Base-by-base conservation (phyloP, 2,113 vertebrate genomes). In the Rhinopithecus roxellana region DNA sequence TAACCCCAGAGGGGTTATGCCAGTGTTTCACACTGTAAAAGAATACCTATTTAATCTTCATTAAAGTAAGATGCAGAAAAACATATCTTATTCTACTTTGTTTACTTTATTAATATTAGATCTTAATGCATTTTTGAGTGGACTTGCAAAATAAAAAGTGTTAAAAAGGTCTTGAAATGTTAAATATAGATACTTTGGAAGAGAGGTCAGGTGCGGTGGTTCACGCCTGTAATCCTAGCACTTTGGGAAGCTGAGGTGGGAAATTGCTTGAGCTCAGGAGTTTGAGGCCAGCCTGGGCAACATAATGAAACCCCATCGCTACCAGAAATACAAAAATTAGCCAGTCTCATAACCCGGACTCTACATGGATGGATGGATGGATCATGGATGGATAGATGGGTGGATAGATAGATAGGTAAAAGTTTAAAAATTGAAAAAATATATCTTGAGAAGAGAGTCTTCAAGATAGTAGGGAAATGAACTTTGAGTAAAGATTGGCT, bases 401-500 rank as follows among this genome's bases (percentile, higher is more conserved):
- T 61, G 27, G 59, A 2, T 61, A 5, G 59, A 59, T 59, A 59
- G 52, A 55, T 59, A 23, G 22, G 12, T 32, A 64, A 32, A 64
- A 64, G 32, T 32, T 30, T 6, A 14, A 30, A 64, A 64, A 64
- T 30, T 30, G 2, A 14, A 64, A 30, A 64, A 64, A 64, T 64
- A 6, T 30, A 30, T 32, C 61, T 64, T 64, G 67, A 32, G 67
- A n/a, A 30, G 40, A 69, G 43, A 14, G 40, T 27, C 38, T 95
- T 88, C 74, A 82, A 93, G 48, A 40, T 77, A 91, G 48, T 52
- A 3, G 38, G 27, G 52, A 30, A 89, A n/a, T 92, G 18, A 40
- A 75, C 93, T 95, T 94, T 93, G 50, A 91, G 3, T 95, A 87
- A 90, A 97, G 59, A 78, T 45, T 93, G 48, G 43, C 78, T 84